A percentile compares a stretch with the other conserved stretches of the same genome.
Conservation (phyloP, 1,140 invertebrate genomes). For the Papilio machaon region DNA sequence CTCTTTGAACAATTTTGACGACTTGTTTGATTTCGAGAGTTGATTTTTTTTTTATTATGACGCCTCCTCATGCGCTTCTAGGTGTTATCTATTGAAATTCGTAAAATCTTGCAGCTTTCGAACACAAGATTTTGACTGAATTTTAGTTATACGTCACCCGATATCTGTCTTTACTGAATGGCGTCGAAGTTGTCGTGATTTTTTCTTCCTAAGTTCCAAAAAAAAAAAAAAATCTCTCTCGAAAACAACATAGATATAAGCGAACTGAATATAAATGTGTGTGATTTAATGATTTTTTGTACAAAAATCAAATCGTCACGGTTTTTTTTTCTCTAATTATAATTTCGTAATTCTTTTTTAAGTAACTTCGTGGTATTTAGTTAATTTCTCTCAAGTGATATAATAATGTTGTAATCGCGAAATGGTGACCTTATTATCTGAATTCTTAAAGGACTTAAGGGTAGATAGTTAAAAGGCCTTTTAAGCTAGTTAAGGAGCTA, state of each 20-base stretch:
- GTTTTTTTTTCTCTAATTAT: conserved; percentile 55
- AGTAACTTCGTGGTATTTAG: conserved; percentile 62
- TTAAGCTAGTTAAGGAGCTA: conserved; percentile 69
- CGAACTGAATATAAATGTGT: conserved; percentile 71
- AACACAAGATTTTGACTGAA: conserved; percentile 67
- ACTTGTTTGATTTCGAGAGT: conserved; percentile 62
- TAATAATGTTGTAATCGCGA: conserved; percentile 71
- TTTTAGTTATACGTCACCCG: conserved; percentile 43
- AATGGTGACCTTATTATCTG: conserved; percentile 77
- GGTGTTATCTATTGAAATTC: conserved; percentile 51
- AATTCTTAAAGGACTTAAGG: conserved; percentile 78
- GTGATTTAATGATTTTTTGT: conserved; percentile 77
- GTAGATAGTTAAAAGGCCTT: conserved; percentile 79
- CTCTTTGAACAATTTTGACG: conserved; percentile 72
- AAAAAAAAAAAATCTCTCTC: conserved; percentile 65
- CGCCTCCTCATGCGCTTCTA: conserved; percentile 29
- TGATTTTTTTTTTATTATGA: conserved; percentile 62
- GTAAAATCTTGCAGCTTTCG: conserved; percentile 62
- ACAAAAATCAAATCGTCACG: conserved; percentile 69
- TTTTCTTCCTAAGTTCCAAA: conserved; percentile 42
- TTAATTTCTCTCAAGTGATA: conserved; percentile 77
- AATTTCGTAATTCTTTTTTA: conserved; percentile 65
- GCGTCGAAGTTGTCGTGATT: conserved; percentile 32
- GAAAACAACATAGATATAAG: conserved; percentile 67
- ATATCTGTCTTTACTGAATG: not conserved